A percentile compares a stretch with the other conserved stretches of the same genome.
Evolutionary conservation across 1,140 invertebrate species (phyloP).

Genomic region (Listronotus oregonensis): DNA sequence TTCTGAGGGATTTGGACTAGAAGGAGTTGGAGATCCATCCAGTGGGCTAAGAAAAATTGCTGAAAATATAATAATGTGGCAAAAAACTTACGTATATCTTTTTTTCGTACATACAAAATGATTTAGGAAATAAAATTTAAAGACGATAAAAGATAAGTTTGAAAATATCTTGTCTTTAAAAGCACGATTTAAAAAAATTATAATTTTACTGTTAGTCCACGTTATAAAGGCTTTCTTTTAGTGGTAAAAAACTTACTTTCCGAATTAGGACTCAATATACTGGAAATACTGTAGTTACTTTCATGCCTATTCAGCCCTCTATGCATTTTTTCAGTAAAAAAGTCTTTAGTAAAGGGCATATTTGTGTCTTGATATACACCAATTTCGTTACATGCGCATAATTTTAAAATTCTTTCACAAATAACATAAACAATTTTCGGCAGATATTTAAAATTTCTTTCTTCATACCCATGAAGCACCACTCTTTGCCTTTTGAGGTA

Average conservation of each 20-base stretch:
- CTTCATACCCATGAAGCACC: slow-evolving; percentile 80
- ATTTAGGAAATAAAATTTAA: no score
- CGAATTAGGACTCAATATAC: slow-evolving; percentile 41
- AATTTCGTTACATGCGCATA: slow-evolving; percentile 66
- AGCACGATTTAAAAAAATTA: no score
- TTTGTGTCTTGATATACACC: slow-evolving; percentile 56
- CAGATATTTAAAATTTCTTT: slow-evolving; percentile 74
- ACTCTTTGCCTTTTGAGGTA: slow-evolving; percentile 76
- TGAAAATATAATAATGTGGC: slow-evolving; percentile 29
- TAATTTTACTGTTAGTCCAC: no score
- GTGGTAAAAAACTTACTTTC: slow-evolving; percentile 42
- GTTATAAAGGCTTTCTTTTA: no score
- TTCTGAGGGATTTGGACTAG: slow-evolving; percentile 50
- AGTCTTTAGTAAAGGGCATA: slow-evolving; percentile 57
- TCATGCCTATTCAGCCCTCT: slow-evolving; percentile 44
- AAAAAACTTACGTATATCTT: no score
- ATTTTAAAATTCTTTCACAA: slow-evolving; percentile 75
- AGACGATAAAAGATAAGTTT: no score
- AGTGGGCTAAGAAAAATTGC: slow-evolving; percentile 37
- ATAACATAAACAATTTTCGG: slow-evolving; percentile 71
- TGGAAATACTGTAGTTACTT: slow-evolving; percentile 47
- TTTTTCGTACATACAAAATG: no score
- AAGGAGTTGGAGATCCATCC: slow-evolving; percentile 39
- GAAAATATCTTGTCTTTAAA: no score
- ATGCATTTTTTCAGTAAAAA: slow-evolving; percentile 51